Evolutionary conservation across 64 coral and sea anemone genomes (phyloP), one percentile per base, ranked within the genome.

Genomic region (Montipora cactus): DNA sequence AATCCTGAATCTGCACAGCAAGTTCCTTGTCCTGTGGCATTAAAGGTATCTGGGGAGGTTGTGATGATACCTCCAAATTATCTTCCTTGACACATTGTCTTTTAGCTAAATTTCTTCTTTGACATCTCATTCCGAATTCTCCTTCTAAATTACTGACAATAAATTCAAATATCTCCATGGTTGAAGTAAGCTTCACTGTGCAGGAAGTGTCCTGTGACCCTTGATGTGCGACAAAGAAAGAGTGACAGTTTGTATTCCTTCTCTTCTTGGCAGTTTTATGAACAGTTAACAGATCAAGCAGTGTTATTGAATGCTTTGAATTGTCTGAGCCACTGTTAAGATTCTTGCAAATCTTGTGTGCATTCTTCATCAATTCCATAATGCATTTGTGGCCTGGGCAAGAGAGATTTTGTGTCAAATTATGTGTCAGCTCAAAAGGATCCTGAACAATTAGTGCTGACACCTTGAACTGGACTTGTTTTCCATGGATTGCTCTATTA

Each of bases 371-470:
- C 44, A 55, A 55, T 62, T 96, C 91, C 77, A 96, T 82, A 11
- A 99, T 92, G 59, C 78, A 78, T 72, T 79, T 93, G 64, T 96
- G 90, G 20, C 89, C 23, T 12, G 72, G 5, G 5, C 53, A 74
- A 47, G 87, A 73, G 37, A 99, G 72, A 18, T 96, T 94, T 16
- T 96, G 95, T 25, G 98, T 85, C 46, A 99, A 80, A 73, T 99
- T 99, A 75, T 99, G 98, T 37, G 79, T 74, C 28, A 99, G 84
- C 59, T 99, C 98, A 87, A 99, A 96, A 14, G 98, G 98, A 62
- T 99, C 98, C 61, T 99, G 98, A n/a, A 99, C 93, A 78, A 89
- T 94, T 12, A 99, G 12, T 3, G 94, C 80, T 22, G 97, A 88
- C 9, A 78, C 23, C 59, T 98, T 98, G 18, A 95, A 98, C 10